These are phyloP conservation scores for Mayetiola destructor DNA, from an alignment of 2,888 invertebrate genomes.

Conservation along the genomic window DNA sequence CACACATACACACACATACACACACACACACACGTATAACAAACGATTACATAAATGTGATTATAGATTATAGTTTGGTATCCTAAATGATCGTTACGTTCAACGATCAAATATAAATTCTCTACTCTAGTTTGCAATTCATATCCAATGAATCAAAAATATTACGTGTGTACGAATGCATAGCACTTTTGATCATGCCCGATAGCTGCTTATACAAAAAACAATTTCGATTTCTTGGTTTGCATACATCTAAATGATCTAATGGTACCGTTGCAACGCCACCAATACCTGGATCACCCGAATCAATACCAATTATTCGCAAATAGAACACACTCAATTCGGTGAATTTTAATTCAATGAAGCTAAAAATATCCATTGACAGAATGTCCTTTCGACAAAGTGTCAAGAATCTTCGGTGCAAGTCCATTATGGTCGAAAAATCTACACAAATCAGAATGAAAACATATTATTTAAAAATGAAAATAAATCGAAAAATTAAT, in stretches of 20 bases:
- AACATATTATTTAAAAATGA: constrained; percentile 12
- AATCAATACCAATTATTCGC: constrained; percentile 60
- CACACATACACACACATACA: no score
- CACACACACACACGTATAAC: no score
- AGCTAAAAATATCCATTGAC: constrained; percentile 47
- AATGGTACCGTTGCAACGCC: constrained; percentile 56
- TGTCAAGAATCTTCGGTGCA: constrained; percentile 48
- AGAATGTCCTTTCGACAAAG: constrained; percentile 40
- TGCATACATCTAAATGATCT: constrained; percentile 77
- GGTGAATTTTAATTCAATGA: constrained; percentile 64
- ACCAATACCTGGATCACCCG: constrained; percentile 70
- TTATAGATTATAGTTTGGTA: no score
- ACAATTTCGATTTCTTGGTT: constrained; percentile 56
- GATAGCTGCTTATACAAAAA: constrained; percentile 52
- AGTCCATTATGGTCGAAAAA: constrained; percentile 48
- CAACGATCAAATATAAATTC: no score
- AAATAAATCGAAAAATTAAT: not conserved
- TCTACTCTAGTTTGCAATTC: not conserved
- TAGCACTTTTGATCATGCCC: constrained; percentile 41
- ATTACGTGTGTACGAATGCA: constrained; percentile 21
- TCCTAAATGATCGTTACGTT: no score
- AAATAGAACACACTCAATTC: constrained; percentile 59
- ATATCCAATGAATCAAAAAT: not conserved
- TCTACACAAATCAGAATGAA: constrained; percentile 36
- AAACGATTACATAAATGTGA: no score